A percentile compares a stretch with the other conserved stretches of the same genome.
These are phyloP conservation scores for Catajapyx aquilonaris DNA, from an alignment of 1,140 invertebrate genomes.

Conservation along the genomic window DNA sequence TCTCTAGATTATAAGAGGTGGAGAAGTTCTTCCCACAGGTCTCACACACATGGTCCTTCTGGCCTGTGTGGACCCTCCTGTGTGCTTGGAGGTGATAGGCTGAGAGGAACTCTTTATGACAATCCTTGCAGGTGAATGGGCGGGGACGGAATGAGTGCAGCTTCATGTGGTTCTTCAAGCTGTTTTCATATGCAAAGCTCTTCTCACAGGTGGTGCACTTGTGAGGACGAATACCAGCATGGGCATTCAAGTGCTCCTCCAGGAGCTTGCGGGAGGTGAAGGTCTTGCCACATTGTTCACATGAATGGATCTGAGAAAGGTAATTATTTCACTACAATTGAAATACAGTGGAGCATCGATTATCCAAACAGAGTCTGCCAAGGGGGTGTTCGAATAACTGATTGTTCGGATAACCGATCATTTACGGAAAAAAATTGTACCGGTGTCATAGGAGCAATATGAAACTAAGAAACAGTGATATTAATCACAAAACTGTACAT, in stretches of 20 bases:
- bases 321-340: too few species aligned
- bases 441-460: too few species aligned
- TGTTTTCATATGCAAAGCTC: constrained; percentile 54
- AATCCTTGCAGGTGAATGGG: constrained; percentile 40
- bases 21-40: constrained; percentile 41
- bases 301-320: too few species aligned
- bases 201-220: constrained; percentile 40
- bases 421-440: too few species aligned
- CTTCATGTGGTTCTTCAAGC: constrained; percentile 48
- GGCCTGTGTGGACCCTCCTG: constrained; percentile 11
- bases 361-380: too few species aligned
- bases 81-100: constrained; percentile 9
- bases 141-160: constrained; percentile 43
- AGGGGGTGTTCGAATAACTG: too few species aligned
- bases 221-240: constrained; percentile 42
- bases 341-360: too few species aligned
- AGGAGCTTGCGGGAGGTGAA: constrained; percentile 10
- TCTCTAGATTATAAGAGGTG: constrained; percentile 45
- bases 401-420: too few species aligned
- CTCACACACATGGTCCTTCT: constrained; percentile 13
- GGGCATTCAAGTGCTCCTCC: constrained; percentile 36
- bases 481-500: too few species aligned
- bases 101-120: constrained; percentile 46
- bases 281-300: constrained; percentile 11
- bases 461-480: too few species aligned